phyloP scores from a whole-genome alignment of 2,888 invertebrate genomes.

The Hydrotaea cyrtoneurina region DNA sequence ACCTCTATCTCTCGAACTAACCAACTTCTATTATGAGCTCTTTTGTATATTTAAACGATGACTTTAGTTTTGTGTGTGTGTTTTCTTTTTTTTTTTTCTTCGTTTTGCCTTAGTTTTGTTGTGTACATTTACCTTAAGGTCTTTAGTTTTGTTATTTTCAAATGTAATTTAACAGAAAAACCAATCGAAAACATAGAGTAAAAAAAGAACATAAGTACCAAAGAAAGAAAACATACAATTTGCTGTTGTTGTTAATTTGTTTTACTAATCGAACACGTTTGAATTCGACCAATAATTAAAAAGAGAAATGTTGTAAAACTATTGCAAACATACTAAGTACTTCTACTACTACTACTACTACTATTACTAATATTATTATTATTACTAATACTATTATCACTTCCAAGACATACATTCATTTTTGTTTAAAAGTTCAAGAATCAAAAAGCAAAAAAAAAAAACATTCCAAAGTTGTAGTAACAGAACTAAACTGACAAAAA shows the following conservation, averaged over 20 bases:
- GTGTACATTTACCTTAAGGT: no score
- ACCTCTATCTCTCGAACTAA: conserved; percentile 25
- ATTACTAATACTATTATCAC: background rate
- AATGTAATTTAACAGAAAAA: conserved; percentile 47
- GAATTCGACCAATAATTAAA: conserved; percentile 8
- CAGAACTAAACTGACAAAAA: conserved; percentile 6
- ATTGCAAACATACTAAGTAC: conserved; percentile 40
- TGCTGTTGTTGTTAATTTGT: conserved; percentile 66
- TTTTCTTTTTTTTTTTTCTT: conserved; percentile 29
- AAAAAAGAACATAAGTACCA: background rate
- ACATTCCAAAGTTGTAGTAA: background rate
- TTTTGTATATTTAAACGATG: conserved; percentile 10
- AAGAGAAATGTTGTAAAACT: conserved; percentile 15
- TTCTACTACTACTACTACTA: conserved; percentile 6
- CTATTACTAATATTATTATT: background rate
- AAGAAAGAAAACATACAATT: conserved; percentile 44
- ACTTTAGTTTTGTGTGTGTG: background rate
- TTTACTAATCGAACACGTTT: conserved; percentile 51
- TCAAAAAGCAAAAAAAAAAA: background rate
- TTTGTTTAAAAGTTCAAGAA: background rate
- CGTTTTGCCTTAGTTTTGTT: no score
- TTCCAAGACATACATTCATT: conserved; percentile 11
- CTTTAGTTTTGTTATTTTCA: conserved; percentile 39
- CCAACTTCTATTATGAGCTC: conserved; percentile 6
- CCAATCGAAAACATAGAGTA: background rate